Base-by-base conservation (phyloP, 2,797 vertebrate species). In the Lerista edwardsae region DNA sequence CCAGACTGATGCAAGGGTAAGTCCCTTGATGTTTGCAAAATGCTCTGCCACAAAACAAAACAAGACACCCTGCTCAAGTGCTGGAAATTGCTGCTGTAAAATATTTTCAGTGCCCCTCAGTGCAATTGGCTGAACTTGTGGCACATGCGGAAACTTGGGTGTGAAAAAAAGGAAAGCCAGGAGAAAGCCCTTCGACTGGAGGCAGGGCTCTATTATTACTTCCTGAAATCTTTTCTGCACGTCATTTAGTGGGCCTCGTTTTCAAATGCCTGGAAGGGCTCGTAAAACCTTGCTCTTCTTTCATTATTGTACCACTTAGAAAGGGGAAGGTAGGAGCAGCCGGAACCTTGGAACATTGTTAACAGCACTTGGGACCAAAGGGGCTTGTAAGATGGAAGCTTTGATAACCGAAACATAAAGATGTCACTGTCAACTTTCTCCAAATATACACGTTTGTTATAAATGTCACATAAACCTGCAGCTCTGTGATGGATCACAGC, bases 321-420 rank as follows among this genome's bases (percentile, higher is more conserved):
- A 91, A 77, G 90, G 85, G 80, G 82, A 77, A 90, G 76, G 85
- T 69, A 89, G 79, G 80, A 92, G 67, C 84, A 89, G 72, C 72
- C 44, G 80, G 90, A 93, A 92, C 88, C 89, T 77, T 88, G 77
- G 55, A 83, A 93, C 69, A 87, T 77, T 91, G 86, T 88, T 88
- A 92, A 91, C 87, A 87, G 80, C 72, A 74, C 65, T 71, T 44
- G 69, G 90, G 77, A 92, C 82, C 88, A 94, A 92, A 92, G 89
- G 82, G 80, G 44, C 47, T 86, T 91, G 72, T 87, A 85, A 88
- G 78, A 92, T 88, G 86, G 78, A 82, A 91, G 83, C 75, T 94
- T 94, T 95, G 84, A 80, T 90, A 92, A 93, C 88, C 83, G 91
- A 94, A 94, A 90, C 86, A 93, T 91, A 93, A 95, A 94, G 88